phyloP scores from a whole-genome alignment of 2,797 vertebrate species.

The Alectoris magna region DNA sequence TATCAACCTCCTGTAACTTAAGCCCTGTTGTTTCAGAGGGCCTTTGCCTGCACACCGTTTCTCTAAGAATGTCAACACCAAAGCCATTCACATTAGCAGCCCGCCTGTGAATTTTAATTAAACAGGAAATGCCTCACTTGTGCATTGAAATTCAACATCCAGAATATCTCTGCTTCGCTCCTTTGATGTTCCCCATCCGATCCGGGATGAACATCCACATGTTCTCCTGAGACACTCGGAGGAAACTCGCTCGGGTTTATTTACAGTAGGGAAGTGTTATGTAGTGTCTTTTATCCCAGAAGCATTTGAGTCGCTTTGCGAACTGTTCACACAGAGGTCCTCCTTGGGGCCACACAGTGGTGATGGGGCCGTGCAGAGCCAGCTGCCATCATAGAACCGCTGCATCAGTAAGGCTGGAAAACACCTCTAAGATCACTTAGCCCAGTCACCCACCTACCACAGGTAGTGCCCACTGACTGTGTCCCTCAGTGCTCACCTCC shows the following conservation, averaged over 20 bases:
- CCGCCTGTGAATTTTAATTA: constrained; percentile 67
- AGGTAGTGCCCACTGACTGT: too few species aligned
- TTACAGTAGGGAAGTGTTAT: constrained; percentile 41
- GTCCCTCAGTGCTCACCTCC: too few species aligned
- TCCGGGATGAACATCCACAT: not conserved
- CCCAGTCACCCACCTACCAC: too few species aligned
- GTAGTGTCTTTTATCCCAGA: not conserved
- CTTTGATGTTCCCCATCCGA: constrained; percentile 50
- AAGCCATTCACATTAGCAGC: constrained; percentile 54
- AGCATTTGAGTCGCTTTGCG: not conserved
- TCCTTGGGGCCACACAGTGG: not conserved
- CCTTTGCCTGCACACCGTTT: not conserved
- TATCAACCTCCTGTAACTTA: not conserved
- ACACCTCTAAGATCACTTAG: too few species aligned
- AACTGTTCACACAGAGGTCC: not conserved
- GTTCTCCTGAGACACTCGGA: constrained; percentile 22
- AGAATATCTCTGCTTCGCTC: constrained; percentile 37
- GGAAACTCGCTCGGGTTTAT: constrained; percentile 42
- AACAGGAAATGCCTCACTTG: constrained; percentile 62
- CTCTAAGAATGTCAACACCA: constrained; percentile 52
- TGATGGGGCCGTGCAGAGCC: not conserved
- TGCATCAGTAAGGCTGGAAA: too few species aligned
- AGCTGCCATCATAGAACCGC: too few species aligned
- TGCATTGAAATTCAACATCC: constrained; percentile 33
- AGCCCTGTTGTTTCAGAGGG: not conserved